These are phyloP conservation scores for Calyptomena viridis DNA, from an alignment of 2,113 vertebrate species.

Conservation along the genomic window DNA sequence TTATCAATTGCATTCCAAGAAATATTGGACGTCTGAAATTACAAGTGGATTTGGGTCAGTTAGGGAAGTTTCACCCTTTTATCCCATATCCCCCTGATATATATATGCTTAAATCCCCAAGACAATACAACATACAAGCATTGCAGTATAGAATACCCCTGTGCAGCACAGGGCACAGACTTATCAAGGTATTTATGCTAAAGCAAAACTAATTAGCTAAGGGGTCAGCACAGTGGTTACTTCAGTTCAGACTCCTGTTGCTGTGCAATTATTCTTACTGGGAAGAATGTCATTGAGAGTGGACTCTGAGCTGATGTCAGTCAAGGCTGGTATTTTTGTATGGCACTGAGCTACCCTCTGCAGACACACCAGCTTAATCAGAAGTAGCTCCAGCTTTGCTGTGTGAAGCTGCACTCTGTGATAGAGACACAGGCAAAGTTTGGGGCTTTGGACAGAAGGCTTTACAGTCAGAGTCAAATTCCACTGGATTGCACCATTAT, in stretches of 20 bases:
- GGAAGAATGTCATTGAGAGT: neutral
- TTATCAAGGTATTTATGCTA: neutral
- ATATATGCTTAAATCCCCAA: neutral
- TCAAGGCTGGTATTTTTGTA: neutral
- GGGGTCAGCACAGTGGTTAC: neutral
- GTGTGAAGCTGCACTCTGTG: neutral
- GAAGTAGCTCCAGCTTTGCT: neutral
- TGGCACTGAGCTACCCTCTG: neutral
- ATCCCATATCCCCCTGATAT: neutral
- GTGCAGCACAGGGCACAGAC: neutral
- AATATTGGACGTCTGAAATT: neutral
- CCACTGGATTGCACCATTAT: neutral
- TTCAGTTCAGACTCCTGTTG: neutral
- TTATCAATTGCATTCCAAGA: neutral
- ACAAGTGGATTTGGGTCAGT: neutral
- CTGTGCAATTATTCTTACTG: neutral
- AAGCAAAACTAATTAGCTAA: neutral
- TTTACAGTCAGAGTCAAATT: neutral
- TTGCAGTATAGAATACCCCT: neutral
- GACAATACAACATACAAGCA: neutral
- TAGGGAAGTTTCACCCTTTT: neutral
- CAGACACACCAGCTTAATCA: neutral
- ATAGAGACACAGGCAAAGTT: neutral
- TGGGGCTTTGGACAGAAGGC: neutral
- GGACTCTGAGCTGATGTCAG: neutral